Conservation (phyloP, 2,113 vertebrate species). For the Ceyx margarethae region DNA sequence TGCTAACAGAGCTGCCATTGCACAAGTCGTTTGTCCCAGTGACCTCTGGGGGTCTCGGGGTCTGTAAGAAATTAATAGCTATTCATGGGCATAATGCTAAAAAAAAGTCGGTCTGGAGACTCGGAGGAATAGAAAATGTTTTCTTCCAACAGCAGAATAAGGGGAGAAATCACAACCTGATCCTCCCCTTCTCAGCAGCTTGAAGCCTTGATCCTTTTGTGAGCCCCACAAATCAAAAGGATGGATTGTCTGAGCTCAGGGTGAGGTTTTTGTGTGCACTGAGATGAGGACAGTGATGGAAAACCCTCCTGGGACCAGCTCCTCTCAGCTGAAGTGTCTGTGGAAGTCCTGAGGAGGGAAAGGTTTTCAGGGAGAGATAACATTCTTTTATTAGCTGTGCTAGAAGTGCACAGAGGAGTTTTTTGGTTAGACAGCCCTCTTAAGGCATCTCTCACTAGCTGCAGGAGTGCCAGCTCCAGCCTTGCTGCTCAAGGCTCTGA, state of each 20-base stretch:
- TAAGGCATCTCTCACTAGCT: not conserved
- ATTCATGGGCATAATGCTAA: not conserved
- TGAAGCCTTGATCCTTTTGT: not conserved
- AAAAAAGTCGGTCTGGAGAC: not conserved
- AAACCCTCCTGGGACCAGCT: not conserved
- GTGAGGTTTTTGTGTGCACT: not conserved
- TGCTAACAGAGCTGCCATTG: not conserved
- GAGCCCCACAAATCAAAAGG: not conserved
- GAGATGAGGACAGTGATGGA: not conserved
- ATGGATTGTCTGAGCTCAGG: not conserved
- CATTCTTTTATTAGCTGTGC: not conserved
- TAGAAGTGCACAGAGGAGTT: not conserved
- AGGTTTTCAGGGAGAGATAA: not conserved
- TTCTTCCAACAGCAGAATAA: not conserved
- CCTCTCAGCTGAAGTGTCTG: not conserved
- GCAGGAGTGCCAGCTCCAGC: not conserved
- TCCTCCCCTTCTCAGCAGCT: not conserved
- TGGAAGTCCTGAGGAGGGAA: not conserved
- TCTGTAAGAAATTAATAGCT: not conserved
- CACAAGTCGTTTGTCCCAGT: not conserved
- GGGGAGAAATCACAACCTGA: not conserved
- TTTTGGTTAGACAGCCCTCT: slow-evolving; percentile 62
- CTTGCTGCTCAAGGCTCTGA: not conserved
- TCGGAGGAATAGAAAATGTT: not conserved
- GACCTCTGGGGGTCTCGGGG: not conserved